Evolutionary conservation across 1,140 invertebrate species (phyloP), one percentile per base, ranked within the genome.

Genomic region (Elymnias hypermnestra): DNA sequence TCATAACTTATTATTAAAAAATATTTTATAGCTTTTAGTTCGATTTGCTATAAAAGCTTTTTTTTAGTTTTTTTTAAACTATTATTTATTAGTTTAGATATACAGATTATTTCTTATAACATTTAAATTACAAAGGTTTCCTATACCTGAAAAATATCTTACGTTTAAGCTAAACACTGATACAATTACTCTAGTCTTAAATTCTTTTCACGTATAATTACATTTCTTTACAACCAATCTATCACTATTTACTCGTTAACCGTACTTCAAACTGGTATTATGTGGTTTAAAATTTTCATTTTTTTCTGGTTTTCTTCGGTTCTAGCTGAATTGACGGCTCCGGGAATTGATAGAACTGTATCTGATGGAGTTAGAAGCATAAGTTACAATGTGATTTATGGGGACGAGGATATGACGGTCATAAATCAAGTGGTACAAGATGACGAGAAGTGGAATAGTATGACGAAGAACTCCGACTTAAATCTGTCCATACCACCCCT

Each of bases 341-440:
- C 60, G 5, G 68, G 66, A 0, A 67, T 77, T 31, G 60, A 72
- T 3, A 68, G 69, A 41, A 47, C 50, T 1, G 8, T 72, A 4
- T 75, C 65, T 25, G 62, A 72, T 8, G 70, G 70, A 7, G 67
- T 71, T 0, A 56, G 28, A 22, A 82, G 73, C 48, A 25, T 56
- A 7, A 72, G 72, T 0, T 72, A 57, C 10, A 72, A 68, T 36
- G 38, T 79, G 2, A 29, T 79, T 0, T 82, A 82, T 21, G 77
- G 75, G 0, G 69, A 82, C 42, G 74, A 82, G 48, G 73, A 82
- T 22, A 26, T 78, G 28, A 45, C 51, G 5, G 22, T 74, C 1
- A 53, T 78, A 6, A 84, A 84, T 43, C 53, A 82, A 31, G 72
- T 79, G 0, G 63, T 76, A 0, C 53, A 35, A 10, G 58, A 76